phyloP scores from a whole-genome alignment of 2,797 vertebrate genomes.

The Acanthis flammea region DNA sequence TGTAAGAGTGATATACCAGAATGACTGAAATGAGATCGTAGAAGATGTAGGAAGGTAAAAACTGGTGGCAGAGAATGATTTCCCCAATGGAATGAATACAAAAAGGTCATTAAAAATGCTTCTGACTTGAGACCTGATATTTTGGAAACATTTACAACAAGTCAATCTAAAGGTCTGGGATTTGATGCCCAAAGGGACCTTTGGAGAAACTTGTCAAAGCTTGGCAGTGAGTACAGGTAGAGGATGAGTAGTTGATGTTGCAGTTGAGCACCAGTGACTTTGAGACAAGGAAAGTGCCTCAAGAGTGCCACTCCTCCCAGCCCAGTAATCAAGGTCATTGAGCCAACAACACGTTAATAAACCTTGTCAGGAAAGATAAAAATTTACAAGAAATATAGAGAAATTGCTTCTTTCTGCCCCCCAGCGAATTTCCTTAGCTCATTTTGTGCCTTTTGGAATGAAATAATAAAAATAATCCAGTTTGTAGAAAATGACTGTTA shows the following conservation, averaged over 20 bases:
- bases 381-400: not conserved
- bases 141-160: not conserved
- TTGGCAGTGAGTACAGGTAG: not conserved
- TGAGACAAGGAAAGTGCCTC: not conserved
- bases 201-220: not conserved
- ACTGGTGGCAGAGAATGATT: not conserved
- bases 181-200: not conserved
- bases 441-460: not conserved
- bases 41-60: not conserved
- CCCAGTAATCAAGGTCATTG: not conserved
- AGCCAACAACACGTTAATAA: not conserved
- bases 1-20: not conserved
- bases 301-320: not conserved
- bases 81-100: not conserved
- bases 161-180: not conserved
- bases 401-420: accelerated
- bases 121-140: not conserved
- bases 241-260: not conserved
- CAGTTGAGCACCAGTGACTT: not conserved
- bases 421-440: not conserved
- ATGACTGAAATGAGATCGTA: not conserved
- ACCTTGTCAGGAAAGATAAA: not conserved
- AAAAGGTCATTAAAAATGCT: not conserved
- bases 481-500: not conserved
- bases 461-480: not conserved